phyloP scores from a whole-genome alignment of 2,797 vertebrate genomes.

The Acropternis orthonyx region DNA sequence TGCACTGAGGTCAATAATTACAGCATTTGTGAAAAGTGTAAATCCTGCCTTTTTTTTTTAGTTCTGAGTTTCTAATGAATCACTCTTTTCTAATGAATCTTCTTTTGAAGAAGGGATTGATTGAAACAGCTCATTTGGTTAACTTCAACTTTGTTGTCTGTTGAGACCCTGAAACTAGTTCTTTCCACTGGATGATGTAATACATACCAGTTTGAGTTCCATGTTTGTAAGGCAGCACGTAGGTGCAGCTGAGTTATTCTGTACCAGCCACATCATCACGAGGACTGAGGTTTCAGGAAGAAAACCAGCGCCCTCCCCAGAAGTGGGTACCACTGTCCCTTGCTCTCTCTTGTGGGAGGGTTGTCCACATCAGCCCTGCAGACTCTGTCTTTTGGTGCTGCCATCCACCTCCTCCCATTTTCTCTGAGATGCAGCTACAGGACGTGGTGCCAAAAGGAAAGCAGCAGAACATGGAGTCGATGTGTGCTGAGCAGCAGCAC shows the following conservation, averaged over 20 bases:
- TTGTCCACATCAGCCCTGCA: not conserved
- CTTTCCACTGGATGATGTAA: not conserved
- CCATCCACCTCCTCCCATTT: not conserved
- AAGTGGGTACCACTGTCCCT: not conserved
- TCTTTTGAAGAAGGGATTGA: not conserved
- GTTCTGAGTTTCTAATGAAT: not conserved
- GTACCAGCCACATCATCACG: not conserved
- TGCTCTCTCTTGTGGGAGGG: not conserved
- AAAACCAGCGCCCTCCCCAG: not conserved
- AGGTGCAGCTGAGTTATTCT: not conserved
- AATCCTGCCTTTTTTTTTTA: not conserved
- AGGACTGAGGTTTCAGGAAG: not conserved
- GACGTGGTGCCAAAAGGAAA: not conserved
- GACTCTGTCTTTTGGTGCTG: not conserved
- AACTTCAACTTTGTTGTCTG: no score
- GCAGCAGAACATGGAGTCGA: not conserved
- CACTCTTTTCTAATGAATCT: not conserved
- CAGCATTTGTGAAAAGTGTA: not conserved
- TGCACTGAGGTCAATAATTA: not conserved
- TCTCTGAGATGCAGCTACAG: not conserved
- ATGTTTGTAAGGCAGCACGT: not conserved
- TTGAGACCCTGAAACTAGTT: not conserved
- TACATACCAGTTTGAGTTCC: not conserved
- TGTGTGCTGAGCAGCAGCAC: not conserved
- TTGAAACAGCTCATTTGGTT: not conserved